Base-by-base conservation (phyloP, 2,888 invertebrate genomes). In the Crossocerus cetratus region DNA sequence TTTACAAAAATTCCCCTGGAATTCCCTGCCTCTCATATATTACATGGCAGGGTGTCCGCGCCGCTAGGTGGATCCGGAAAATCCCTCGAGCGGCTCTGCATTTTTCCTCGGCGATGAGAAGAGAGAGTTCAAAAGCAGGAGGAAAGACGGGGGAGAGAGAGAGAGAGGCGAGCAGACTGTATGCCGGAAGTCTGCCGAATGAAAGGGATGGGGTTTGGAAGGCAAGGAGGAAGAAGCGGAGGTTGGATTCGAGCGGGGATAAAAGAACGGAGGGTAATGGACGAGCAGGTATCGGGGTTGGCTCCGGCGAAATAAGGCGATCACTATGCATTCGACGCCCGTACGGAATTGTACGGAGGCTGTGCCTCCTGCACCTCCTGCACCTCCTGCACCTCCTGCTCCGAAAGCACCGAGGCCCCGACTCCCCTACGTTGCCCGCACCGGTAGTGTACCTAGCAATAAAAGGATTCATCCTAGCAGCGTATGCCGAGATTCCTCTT, bases 321-420 rank as follows among this genome's bases (percentile, higher is more conserved):
- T 86, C 85, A 82, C 86, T 86, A 84, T 86, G 87, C 86, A 84
- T 86, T 84, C 83, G 79, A 80, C 77, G 78, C 72, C 49, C 57
- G 65, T 55, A 55, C 69, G 59, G 65, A 61, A 72, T 63, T 63
- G 73, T 69, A 73, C 53, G 62, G 45, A 69, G 65, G 8, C 32
- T 32, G 32, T 32, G 11, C 32, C 32, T 32, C 32, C 8, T 32
- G 32, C 53, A 64, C 53, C 70, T 68, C 32, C 32, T 32, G 32
- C 11, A 32, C 32, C 32, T 32, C 32, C 8, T 32, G 32, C 11
- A 32, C 32, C 32, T 8, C 32, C 11, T 32, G 32, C 32, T 32
- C 11, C 8, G 8, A 11, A 32, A 32, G 32, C 32, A 32, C 8
- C 32, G 32, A 57, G 59, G 16, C 49, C 13, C n/a, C 54, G 56